Evolutionary conservation across 2,113 vertebrate species (phyloP), one percentile per base, ranked within the genome.

Genomic region (Antigone vipio): DNA sequence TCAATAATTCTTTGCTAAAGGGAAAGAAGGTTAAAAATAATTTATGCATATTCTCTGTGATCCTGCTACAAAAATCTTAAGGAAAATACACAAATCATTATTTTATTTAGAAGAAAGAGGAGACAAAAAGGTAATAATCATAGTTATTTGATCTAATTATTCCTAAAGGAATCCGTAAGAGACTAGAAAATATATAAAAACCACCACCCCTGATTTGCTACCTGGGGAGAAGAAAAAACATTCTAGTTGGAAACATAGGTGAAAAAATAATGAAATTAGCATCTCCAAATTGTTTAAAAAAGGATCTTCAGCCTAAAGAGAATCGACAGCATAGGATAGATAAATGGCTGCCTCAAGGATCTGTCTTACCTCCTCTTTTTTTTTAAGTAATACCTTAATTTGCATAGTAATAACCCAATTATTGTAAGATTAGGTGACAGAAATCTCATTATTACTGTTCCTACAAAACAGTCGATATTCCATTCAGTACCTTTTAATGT

Each of bases 371-470:
- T 95, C 85, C 71, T 96, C 63, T 89, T 93, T 96, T 97, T 96
- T 96, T 96, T 94, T 95, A 98, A 98, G 97, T 98, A 98, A 98
- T 98, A 98, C 97, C 98, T 98, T 98, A 97, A 98, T 98, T 98
- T 98, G 97, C 98, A 98, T 98, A 98, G 98, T 98, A 98, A 98
- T 98, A 98, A 98, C 98, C 98, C 98, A 98, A 98, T 98, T 98
- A 98, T 97, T 91, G 94, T 97, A 98, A 98, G 98, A 98, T 98
- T 98, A 98, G 98, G 97, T 97, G 97, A 98, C 98, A 98, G 97
- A 98, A 98, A 98, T 98, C 98, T 98, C 98, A 98, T 98, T 98
- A 98, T 98, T 98, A 97, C 97, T 97, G 96, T 98, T 98, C 96
- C 96, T 95, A 98, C 97, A 97, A 96, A 98, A 98, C 97, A 97